Conservation (phyloP, 2,888 invertebrate genomes). For the Leucophenga montana region DNA sequence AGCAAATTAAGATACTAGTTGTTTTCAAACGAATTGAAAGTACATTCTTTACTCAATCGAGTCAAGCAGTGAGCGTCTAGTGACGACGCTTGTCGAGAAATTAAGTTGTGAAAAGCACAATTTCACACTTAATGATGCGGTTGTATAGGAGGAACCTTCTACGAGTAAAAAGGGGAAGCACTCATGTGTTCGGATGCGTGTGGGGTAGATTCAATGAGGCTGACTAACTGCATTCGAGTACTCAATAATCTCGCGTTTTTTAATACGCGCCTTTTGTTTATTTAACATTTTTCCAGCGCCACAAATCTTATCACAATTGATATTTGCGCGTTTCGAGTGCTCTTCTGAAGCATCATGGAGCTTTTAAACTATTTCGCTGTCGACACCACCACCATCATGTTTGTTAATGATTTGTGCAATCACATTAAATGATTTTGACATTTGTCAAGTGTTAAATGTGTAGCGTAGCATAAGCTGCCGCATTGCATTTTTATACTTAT, state of each 20-base stretch:
- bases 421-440: conserved; percentile 59
- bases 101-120: conserved; percentile 26
- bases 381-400: conserved; percentile 36
- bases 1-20: neutral
- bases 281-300: conserved; percentile 53
- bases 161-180: neutral
- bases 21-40: conserved; percentile 10
- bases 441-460: conserved; percentile 46
- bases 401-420: conserved; percentile 66
- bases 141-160: neutral
- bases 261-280: conserved; percentile 39
- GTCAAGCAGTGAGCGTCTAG: too few relatives aligned
- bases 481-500: too few relatives aligned
- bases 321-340: neutral
- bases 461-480: too few relatives aligned
- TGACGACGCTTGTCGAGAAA: neutral
- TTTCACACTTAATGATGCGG: conserved; percentile 13
- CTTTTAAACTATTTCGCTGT: neutral
- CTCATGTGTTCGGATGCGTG: neutral
- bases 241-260: conserved; percentile 42
- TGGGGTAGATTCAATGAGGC: neutral
- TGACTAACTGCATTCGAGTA: conserved; percentile 33
- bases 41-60: too few relatives aligned
- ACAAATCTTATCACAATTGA: conserved; percentile 50
- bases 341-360: conserved; percentile 13